phyloP scores from a whole-genome alignment of 1,140 invertebrate genomes.

The Caenorhabditis brenneri region DNA sequence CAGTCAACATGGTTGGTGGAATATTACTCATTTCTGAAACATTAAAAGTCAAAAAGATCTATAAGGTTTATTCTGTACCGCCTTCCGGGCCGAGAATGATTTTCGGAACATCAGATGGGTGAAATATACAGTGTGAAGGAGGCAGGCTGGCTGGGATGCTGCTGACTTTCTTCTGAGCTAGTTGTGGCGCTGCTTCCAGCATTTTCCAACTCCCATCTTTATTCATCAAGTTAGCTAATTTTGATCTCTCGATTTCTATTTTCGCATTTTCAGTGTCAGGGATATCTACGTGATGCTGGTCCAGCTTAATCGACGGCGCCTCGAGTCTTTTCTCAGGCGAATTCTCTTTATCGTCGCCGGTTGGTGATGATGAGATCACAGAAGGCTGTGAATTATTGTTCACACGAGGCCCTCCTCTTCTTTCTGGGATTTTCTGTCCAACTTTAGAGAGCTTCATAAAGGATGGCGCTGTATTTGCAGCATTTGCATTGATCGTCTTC shows the following conservation, averaged over 20 bases:
- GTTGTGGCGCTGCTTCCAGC: too few relatives aligned
- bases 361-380: neutral
- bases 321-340: neutral
- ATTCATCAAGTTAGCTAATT: too few relatives aligned
- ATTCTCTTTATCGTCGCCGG: neutral
- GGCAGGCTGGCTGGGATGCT: too few relatives aligned
- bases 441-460: slow-evolving; percentile 21
- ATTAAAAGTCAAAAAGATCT: neutral
- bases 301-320: too few relatives aligned
- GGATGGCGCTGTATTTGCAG: neutral
- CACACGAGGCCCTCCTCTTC: neutral
- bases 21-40: slow-evolving; percentile 9
- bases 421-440: neutral
- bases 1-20: neutral
- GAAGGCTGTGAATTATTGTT: neutral
- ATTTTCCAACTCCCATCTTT: too few relatives aligned
- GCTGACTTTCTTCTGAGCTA: too few relatives aligned
- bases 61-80: neutral
- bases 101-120: slow-evolving; percentile 5
- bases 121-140: neutral
- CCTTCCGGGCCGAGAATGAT: neutral
- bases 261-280: neutral
- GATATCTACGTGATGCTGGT: neutral
- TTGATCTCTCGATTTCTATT: neutral
- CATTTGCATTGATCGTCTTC: slow-evolving; percentile 31